Evolutionary conservation across 2,113 vertebrate genomes (phyloP), one percentile per base, ranked within the genome.

Genomic region (Ivindomyrus marchei): DNA sequence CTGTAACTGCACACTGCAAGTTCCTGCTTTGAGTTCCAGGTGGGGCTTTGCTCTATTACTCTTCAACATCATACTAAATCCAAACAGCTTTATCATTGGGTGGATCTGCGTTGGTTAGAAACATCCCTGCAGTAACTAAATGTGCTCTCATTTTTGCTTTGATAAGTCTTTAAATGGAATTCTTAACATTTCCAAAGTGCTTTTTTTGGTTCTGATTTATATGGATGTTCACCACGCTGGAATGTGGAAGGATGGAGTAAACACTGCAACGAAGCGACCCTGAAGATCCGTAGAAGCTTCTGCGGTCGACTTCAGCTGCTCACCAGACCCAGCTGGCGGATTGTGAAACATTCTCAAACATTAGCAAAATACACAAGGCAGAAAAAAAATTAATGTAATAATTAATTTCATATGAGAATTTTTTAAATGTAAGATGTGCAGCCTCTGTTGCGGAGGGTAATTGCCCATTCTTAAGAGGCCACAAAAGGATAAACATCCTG

Each of bases 341-440:
- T 86, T 86, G 47, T n/a, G 84, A 86, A 86, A 86, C 47, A 17
- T 27, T 50, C 46, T 50, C 84, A 31, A 86, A 13, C 24, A 86
- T 86, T 31, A 31, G 47, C 84, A 86, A 86, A 50, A 49, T 47
- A 49, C 11, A 86, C 46, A n/a, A 86, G 1, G 10, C 45, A 5
- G 45, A 42, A 86, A 42, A 27, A 86, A 86, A 1, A 10, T 2
- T 31, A 13, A 13, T 47, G 84, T 50, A 27, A 49, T 50, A 31
- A 86, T 86, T 31, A 86, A 86, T 86, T 86, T 86, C 84, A 50
- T 27, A 86, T 49, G 45, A 86, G 45, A 49, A 50, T 86, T 86
- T 27, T 86, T 50, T 1, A 3, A 27, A 46, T 27, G 15, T 85
- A 85, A 50, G 47, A 85, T 13, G 45, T 49, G 84, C 8, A 1